These are phyloP conservation scores for Oasisia sp. DNA, from an alignment of 2,888 invertebrate species.

Conservation along the genomic window DNA sequence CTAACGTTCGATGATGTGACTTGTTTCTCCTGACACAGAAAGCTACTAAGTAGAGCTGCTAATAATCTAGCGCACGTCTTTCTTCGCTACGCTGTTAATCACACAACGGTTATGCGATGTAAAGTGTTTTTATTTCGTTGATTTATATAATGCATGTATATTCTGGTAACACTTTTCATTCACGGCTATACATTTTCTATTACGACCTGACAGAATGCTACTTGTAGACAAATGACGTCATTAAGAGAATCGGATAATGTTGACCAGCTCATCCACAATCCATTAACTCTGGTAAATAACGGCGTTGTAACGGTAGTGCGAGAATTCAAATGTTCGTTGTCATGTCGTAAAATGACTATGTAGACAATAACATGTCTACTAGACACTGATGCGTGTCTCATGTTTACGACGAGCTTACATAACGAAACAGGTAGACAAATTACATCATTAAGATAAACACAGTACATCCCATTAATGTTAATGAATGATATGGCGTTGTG, in stretches of 20 bases:
- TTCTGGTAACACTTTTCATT: not conserved
- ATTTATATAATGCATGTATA: no score
- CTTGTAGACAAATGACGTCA: not conserved
- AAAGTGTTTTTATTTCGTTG: no score
- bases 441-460: not conserved
- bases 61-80: not conserved
- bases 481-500: no score
- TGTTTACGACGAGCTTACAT: not conserved
- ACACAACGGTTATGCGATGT: no score
- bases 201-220: not conserved
- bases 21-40: not conserved
- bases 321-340: not conserved
- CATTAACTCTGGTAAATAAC: not conserved
- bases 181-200: not conserved
- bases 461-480: no score
- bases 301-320: not conserved
- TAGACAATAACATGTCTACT: not conserved
- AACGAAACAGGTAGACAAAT: not conserved
- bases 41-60: not conserved
- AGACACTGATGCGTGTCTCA: not conserved
- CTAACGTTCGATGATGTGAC: not conserved
- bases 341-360: not conserved
- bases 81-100: not conserved
- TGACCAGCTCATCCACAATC: not conserved
- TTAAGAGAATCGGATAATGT: not conserved